A percentile compares a stretch with the other conserved stretches of the same genome.
These are phyloP conservation scores for Dynastes hyllus DNA, from an alignment of 2,888 invertebrate species.

Conservation along the genomic window DNA sequence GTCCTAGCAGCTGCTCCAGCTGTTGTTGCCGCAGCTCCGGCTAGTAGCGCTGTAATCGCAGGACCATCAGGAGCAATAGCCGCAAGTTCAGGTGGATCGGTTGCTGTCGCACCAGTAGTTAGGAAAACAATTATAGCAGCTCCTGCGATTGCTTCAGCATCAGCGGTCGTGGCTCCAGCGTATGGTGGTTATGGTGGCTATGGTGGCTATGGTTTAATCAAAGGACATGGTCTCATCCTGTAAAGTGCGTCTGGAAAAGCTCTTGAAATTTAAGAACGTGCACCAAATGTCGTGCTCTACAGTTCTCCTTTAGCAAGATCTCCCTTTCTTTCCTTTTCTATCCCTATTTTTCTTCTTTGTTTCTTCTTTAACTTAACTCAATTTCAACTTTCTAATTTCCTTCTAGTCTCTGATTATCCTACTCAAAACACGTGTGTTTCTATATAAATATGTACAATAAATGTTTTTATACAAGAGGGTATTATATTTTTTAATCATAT, in stretches of 20 bases:
- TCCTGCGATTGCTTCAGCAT: constrained; percentile 39
- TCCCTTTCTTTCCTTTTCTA: constrained; percentile 28
- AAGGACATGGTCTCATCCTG: constrained; percentile 31
- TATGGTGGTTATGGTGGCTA: background rate
- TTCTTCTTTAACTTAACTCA: background rate
- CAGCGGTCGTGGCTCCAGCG: constrained; percentile 51
- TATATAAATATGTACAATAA: constrained; percentile 22
- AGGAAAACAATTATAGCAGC: constrained; percentile 40
- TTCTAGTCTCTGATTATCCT: constrained; percentile 15
- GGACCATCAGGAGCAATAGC: constrained; percentile 53
- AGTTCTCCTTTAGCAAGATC: constrained; percentile 16
- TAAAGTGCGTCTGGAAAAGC: background rate
- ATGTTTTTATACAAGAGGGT: constrained; percentile 5
- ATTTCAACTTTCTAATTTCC: constrained; percentile 1
- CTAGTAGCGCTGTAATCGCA: constrained; percentile 49
- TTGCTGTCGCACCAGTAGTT: constrained; percentile 48
- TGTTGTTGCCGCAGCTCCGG: constrained; percentile 39
- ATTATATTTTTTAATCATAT: background rate
- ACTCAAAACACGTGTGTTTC: background rate
- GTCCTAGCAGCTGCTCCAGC: constrained; percentile 31
- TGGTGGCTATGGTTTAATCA: background rate
- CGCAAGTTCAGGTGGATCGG: constrained; percentile 42
- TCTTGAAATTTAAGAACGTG: background rate
- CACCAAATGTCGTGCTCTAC: constrained; percentile 23
- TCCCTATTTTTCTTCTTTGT: constrained; percentile 12